These are phyloP conservation scores for Dryomyza anilis DNA, from an alignment of 2,888 invertebrate species.

Conservation along the genomic window DNA sequence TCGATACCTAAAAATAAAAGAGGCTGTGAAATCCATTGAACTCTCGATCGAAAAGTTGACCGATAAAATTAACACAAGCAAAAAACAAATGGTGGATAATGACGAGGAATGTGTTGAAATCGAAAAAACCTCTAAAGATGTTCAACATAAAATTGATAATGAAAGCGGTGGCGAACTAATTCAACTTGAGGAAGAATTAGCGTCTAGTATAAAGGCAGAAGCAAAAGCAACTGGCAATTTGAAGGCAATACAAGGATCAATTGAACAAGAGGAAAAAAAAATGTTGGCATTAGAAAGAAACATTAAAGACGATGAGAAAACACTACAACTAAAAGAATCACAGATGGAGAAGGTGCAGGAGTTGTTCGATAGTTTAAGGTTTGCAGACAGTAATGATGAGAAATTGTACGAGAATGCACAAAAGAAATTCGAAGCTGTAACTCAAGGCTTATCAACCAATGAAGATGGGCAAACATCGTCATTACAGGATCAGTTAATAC, in stretches of 20 bases:
- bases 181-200: constrained; percentile 69
- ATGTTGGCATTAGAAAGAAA: constrained; percentile 71
- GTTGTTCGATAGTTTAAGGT: constrained; percentile 72
- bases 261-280: constrained; percentile 72
- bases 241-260: constrained; percentile 69
- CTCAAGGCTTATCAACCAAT: constrained; percentile 79
- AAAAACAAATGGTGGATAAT: constrained; percentile 64
- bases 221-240: constrained; percentile 69
- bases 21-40: constrained; percentile 63
- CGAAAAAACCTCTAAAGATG: constrained; percentile 66
- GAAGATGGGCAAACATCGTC: constrained; percentile 81
- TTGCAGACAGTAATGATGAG: constrained; percentile 70
- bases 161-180: constrained; percentile 71
- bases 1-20: constrained; percentile 61
- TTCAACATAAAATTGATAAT: constrained; percentile 70
- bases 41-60: constrained; percentile 65
- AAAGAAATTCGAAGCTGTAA: constrained; percentile 81
- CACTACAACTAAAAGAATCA: constrained; percentile 66
- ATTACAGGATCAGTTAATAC: constrained; percentile 87
- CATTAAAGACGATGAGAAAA: constrained; percentile 71
- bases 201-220: constrained; percentile 70
- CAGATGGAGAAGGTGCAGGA: constrained; percentile 67
- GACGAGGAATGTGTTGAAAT: constrained; percentile 64
- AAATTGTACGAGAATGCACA: constrained; percentile 76
- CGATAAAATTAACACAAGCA: constrained; percentile 66